Evolutionary conservation across 1,140 invertebrate genomes (phyloP).

Genomic region (Muscidifurax raptorellus): DNA sequence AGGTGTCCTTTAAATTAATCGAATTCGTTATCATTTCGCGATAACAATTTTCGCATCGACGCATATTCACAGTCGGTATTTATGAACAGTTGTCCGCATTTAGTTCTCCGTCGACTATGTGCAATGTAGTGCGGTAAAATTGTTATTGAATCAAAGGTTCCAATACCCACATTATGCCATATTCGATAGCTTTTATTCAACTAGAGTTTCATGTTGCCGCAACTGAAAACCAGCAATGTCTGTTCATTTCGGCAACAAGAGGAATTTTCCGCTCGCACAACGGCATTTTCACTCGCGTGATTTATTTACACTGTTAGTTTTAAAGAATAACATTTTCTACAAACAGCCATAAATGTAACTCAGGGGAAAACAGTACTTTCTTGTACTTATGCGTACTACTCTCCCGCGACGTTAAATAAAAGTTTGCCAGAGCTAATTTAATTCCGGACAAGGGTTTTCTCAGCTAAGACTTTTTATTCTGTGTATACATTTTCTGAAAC

Average conservation of each 20-base stretch:
- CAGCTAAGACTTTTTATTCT: too few species aligned
- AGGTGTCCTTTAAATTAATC: neutral
- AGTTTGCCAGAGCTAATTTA: too few species aligned
- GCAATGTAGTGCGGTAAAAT: neutral
- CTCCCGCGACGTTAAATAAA: too few species aligned
- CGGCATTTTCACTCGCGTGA: neutral
- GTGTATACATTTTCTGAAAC: too few species aligned
- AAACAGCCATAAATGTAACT: too few species aligned
- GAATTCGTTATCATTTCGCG: neutral
- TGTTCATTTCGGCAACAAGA: neutral
- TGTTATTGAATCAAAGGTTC: neutral
- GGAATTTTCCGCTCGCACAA: neutral
- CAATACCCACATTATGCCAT: neutral
- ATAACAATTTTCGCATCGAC: neutral
- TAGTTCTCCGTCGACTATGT: neutral
- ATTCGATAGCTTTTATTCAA: constrained; percentile 3
- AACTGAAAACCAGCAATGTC: constrained; percentile 2
- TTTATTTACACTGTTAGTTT: too few species aligned
- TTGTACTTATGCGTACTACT: too few species aligned
- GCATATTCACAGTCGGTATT: too few species aligned
- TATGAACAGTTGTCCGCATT: too few species aligned
- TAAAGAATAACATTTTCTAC: too few species aligned
- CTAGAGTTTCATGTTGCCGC: neutral
- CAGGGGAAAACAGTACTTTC: too few species aligned
- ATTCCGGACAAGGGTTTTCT: too few species aligned